Base-by-base conservation (phyloP, 2,113 vertebrate genomes). In the Cyrtonyx montezumae region DNA sequence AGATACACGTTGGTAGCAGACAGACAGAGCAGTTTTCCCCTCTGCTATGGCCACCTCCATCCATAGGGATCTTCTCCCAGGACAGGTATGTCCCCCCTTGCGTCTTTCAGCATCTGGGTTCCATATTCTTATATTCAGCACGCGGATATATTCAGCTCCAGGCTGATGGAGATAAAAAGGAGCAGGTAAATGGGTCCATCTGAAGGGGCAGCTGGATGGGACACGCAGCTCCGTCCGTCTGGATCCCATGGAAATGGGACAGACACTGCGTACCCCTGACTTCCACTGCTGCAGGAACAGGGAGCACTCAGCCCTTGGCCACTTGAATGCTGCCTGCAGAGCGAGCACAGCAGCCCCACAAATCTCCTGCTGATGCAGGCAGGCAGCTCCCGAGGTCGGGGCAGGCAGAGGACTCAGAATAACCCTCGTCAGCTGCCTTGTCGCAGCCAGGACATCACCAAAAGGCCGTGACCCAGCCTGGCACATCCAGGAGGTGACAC, bases 311-410 rank as follows among this genome's bases (percentile, higher is more conserved):
- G 80, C 42, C 16, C 69, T 86, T 63, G n/a, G 73, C 56, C 73
- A 55, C 68, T 67, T 46, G 43, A 90, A 70, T 28, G 20, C 68
- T 85, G 71, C 28, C 6, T 0, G 55, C 56, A 75, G 25, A 89
- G 59, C 15, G 78, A 92, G 45, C 59, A 94, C 91, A 96, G 79
- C 65, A 94, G 65, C 8, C 0, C 79, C 85, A 78, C 86, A 70
- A 90, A 93, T 91, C 88, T 79, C 53, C 34, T 68, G 1, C 70
- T 71, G 90, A 85, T 21, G 62, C 3, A 1, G 25, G 17, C 79
- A 74, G 82, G 84, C 73, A 94, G 88, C 61, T 91, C 34, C 76
- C 8, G n/a, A 80, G 73, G 85, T 62, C 90, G 59, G 51, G 43
- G 83, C 8, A 55, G 86, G 81, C 51, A 73, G 51, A 82, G 56